Evolutionary conservation across 2,888 invertebrate genomes (phyloP), one percentile per base, ranked within the genome.

Genomic region (Tipula confusa): DNA sequence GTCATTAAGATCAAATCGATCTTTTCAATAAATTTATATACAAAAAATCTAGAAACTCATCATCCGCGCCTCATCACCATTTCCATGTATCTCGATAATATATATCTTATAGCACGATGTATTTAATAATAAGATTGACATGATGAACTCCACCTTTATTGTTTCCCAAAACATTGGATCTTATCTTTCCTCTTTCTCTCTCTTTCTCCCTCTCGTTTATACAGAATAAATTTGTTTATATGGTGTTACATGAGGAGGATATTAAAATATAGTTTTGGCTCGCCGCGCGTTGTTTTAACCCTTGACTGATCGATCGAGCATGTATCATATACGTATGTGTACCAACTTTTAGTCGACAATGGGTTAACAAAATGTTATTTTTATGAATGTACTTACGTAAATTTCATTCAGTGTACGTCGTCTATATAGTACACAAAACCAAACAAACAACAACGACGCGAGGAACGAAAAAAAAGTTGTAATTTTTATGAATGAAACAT

Each of bases 91-190:
- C 43, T 43, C 43, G 43, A 43, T 43, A 15, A n/a, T 18, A 48
- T 18, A 6, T 18, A 48, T 18, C 33, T 33, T 33, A 48, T 11
- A 18, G 48, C 64, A 7, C 1, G 64, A 64, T 64, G 64, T 64
- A 64, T 64, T 64, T 64, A 64, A 64, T 33, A 33, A 33, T 64
- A 64, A 64, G 64, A 64, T 64, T 64, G 64, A 64, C 64, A 64
- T 64, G 64, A 64, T 64, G 64, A 64, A 64, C 64, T 64, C 64
- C 64, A 64, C 64, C 64, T 64, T 64, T 64, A 64, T 64, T 64
- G 64, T 64, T 24, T 64, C 64, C n/a, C 24, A 64, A 64, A 64
- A 64, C 64, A 24, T 64, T 18, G 24, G 64, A 64, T 64, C 64
- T 64, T 64, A 64, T 64, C 64, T n/a, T 43, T 7, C 15, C 43